Conservation (phyloP, 1,140 invertebrate genomes). For the Anastrepha ludens region DNA sequence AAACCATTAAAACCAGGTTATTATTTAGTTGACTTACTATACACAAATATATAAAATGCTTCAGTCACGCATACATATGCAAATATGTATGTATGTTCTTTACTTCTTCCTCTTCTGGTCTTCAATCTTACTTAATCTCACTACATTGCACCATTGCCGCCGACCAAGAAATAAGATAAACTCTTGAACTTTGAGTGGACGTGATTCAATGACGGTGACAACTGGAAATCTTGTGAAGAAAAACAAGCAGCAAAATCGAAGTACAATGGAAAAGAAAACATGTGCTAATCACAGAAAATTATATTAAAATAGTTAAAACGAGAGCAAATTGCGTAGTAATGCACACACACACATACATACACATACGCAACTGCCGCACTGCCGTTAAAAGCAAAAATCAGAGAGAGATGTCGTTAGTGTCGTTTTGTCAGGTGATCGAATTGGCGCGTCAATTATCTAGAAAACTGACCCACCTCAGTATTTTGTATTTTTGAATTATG, state of each 20-base stretch:
- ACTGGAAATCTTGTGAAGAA: background rate
- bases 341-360: background rate
- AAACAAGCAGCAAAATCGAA: background rate
- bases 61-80: too few relatives aligned
- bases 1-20: too few relatives aligned
- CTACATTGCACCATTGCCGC: background rate
- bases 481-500: too few relatives aligned
- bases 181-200: background rate
- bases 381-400: too few relatives aligned
- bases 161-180: conserved; percentile 12
- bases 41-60: too few relatives aligned
- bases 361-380: background rate
- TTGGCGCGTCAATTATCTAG: too few relatives aligned
- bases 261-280: background rate
- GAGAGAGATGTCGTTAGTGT: too few relatives aligned
- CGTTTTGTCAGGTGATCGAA: too few relatives aligned
- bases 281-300: conserved; percentile 16
- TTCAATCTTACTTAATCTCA: background rate
- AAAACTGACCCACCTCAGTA: too few relatives aligned
- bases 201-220: background rate
- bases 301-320: background rate
- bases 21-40: too few relatives aligned
- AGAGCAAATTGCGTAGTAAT: background rate
- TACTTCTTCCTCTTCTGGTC: too few relatives aligned
- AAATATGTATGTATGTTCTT: too few relatives aligned